phyloP scores from a whole-genome alignment of 2,888 invertebrate genomes.

The Chironomus tentans region DNA sequence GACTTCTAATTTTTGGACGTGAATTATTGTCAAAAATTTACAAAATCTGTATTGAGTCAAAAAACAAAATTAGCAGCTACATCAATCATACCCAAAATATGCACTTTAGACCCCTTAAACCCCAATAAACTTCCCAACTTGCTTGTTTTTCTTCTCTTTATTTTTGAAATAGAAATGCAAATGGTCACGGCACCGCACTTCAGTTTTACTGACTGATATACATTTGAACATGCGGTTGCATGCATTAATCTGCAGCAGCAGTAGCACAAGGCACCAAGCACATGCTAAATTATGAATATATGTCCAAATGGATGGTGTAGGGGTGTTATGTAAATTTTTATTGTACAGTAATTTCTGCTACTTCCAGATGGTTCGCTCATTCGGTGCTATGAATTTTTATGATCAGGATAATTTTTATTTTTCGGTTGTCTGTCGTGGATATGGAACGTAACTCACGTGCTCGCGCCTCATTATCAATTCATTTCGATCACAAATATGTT shows the following conservation, averaged over 20 bases:
- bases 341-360: constrained; percentile 9
- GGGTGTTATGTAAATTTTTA: constrained; percentile 14
- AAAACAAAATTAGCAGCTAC: no score
- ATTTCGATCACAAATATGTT: constrained; percentile 23
- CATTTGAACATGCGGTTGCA: constrained; percentile 18
- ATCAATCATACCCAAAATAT: no score
- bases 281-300: not conserved
- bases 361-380: constrained; percentile 6
- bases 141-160: no score
- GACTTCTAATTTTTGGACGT: no score
- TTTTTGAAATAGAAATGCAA: not conserved
- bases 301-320: not conserved
- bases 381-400: not conserved
- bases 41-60: no score
- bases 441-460: constrained; percentile 13
- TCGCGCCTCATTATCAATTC: constrained; percentile 25
- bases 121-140: no score
- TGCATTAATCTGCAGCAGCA: constrained; percentile 5
- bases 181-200: not conserved
- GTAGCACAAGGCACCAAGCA: not conserved
- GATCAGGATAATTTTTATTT: not conserved
- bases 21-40: no score
- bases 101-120: no score
- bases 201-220: constrained; percentile 1
- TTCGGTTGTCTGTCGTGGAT: no score